Evolutionary conservation across 2,113 vertebrate species (phyloP).

Genomic region (Tonatia bakeri): DNA sequence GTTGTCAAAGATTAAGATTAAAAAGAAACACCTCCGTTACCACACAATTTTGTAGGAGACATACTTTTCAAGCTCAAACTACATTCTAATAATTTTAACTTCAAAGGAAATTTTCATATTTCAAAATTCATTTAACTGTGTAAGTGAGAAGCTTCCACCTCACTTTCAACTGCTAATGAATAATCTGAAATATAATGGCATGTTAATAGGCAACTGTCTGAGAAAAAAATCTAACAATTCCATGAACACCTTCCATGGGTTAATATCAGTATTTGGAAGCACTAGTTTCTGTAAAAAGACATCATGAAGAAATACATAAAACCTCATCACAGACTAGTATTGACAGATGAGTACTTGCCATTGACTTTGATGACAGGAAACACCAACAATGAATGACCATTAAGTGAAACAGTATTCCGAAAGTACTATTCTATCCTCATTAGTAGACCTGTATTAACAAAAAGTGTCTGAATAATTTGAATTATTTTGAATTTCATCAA

Average conservation of each 20-base stretch:
- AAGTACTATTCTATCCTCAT: not conserved
- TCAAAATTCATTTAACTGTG: slow-evolving; percentile 7
- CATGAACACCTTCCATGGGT: not conserved
- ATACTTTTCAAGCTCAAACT: not conserved
- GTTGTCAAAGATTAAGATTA: not conserved
- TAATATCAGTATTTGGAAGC: not conserved
- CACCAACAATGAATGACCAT: not conserved
- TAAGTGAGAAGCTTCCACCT: not conserved
- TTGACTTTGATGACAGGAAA: not conserved
- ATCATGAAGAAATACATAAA: not conserved
- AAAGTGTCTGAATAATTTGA: not conserved
- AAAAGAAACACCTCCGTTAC: not conserved
- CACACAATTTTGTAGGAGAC: not conserved
- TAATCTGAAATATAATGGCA: not conserved
- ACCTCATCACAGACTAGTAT: not conserved
- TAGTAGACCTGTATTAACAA: not conserved
- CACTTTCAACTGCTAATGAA: not conserved
- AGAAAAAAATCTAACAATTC: not conserved
- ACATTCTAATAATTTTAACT: not conserved
- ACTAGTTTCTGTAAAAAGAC: not conserved
- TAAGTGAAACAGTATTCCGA: not conserved
- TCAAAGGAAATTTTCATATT: not conserved
- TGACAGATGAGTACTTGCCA: not conserved
- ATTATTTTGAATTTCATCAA: not conserved
- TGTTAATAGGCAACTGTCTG: not conserved